These are phyloP conservation scores for Illadopsis cleaveri DNA, from an alignment of 2,113 vertebrate genomes.

Conservation along the genomic window DNA sequence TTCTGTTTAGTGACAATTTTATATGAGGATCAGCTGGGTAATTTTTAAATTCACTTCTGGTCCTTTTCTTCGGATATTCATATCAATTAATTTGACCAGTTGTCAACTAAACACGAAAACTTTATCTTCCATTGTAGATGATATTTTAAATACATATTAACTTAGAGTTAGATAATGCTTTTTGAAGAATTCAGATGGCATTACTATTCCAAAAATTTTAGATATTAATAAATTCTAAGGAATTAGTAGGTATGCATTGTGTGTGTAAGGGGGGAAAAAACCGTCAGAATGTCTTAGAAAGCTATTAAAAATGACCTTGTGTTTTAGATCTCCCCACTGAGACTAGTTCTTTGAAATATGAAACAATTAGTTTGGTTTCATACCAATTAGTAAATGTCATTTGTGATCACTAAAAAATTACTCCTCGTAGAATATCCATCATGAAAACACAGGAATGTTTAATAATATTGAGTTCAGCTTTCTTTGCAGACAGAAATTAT, in stretches of 20 bases:
- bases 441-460: conserved; percentile 41
- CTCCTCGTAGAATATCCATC: neutral
- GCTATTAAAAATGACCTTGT: neutral
- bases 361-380: conserved; percentile 10
- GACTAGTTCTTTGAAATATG: neutral
- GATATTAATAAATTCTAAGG: neutral
- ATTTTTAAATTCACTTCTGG: conserved; percentile 3
- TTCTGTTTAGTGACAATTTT: conserved; percentile 40
- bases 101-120: neutral
- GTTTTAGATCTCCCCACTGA: neutral
- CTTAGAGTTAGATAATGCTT: neutral
- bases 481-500: conserved; percentile 10
- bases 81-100: neutral
- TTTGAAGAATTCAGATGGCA: neutral
- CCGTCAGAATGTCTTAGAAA: neutral
- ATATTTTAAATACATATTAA: neutral
- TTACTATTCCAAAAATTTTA: neutral
- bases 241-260: neutral
- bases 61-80: neutral
- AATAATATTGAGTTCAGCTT: conserved; percentile 26
- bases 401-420: conserved; percentile 24
- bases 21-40: neutral
- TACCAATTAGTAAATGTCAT: conserved; percentile 31
- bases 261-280: rapidly evolving
- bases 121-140: neutral